Evolutionary conservation across 2,888 invertebrate genomes (phyloP), one percentile per base, ranked within the genome.

Genomic region (Hyposoter didymator): DNA sequence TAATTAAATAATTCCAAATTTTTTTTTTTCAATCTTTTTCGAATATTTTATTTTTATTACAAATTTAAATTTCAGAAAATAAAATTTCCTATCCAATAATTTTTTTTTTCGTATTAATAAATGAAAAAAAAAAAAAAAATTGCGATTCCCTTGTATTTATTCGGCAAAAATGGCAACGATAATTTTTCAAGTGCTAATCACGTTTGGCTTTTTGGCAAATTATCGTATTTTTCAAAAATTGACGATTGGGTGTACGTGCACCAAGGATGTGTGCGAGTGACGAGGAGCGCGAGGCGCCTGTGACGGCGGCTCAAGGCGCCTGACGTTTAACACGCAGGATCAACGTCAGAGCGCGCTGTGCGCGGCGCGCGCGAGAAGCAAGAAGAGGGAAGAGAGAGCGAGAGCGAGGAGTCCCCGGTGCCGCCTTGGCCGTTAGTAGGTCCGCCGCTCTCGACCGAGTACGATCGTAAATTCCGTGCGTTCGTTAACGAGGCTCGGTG

Each of bases 241-340:
- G 5, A 43, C 43, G 22, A 6, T 19, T 43, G 43, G 35, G 39
- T 66, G 19, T 43, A 22, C 66, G 66, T 43, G 66, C 66, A 12
- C 43, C 66, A 22, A 67, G 43, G 79, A 72, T 66, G 83, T 66
- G 83, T 78, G 69, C 84, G 74, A 70, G 78, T 55, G 35, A 62
- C 64, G 72, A 39, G 62, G 73, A 72, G 82, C 73, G 59, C 80
- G 64, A 22, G 81, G 78, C 87, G 88, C 89, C 87, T 87, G 86
- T 81, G 87, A 83, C 83, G 88, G 88, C 87, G 88, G 83, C 80
- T 64, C 84, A 87, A 89, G 89, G 89, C 90, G 91, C 89, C 89
- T 90, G 89, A 87, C 89, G 91, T 91, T 92, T 90, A 92, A 90
- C 92, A 92, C 93, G 92, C 92, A 92, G 93, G 92, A 91, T 92